phyloP scores from a whole-genome alignment of 2,888 invertebrate genomes.

The Quadriops clusia region DNA sequence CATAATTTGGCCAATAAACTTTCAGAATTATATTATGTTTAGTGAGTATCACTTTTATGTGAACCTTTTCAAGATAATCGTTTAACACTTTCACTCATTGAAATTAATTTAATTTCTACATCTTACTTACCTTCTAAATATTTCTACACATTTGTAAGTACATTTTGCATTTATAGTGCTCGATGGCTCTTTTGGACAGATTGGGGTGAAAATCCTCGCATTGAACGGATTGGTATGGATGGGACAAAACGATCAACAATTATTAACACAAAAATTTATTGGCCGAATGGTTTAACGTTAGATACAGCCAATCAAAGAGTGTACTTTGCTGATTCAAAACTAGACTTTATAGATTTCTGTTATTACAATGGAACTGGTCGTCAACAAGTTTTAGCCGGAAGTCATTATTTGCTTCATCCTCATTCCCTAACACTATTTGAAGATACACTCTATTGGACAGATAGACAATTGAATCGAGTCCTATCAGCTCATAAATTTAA shows the following conservation, averaged over 20 bases:
- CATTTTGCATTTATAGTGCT: constrained; percentile 44
- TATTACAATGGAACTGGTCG: constrained; percentile 89
- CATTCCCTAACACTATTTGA: constrained; percentile 93
- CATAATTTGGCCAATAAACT: too few species aligned
- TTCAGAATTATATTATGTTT: too few species aligned
- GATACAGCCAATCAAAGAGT: constrained; percentile 87
- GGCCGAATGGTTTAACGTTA: constrained; percentile 96
- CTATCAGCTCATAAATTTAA: constrained; percentile 84
- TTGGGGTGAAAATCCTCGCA: constrained; percentile 95
- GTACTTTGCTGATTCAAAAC: constrained; percentile 94
- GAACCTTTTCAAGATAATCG: too few species aligned
- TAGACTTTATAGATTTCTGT: constrained; percentile 96
- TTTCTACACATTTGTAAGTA: too few species aligned
- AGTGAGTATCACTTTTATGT: too few species aligned
- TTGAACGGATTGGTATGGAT: constrained; percentile 94
- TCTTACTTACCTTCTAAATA: too few species aligned
- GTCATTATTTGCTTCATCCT: constrained; percentile 89
- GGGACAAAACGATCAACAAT: constrained; percentile 76
- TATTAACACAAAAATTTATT: constrained; percentile 89
- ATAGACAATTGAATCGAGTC: constrained; percentile 82
- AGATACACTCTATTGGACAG: constrained; percentile 94
- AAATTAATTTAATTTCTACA: too few species aligned
- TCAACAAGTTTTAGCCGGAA: constrained; percentile 76
- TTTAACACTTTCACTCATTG: too few species aligned
- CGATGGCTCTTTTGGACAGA: constrained; percentile 96